Evolutionary conservation across 2,888 invertebrate species (phyloP), one percentile per base, ranked within the genome.

Genomic region (Psococerastis gibbosa): DNA sequence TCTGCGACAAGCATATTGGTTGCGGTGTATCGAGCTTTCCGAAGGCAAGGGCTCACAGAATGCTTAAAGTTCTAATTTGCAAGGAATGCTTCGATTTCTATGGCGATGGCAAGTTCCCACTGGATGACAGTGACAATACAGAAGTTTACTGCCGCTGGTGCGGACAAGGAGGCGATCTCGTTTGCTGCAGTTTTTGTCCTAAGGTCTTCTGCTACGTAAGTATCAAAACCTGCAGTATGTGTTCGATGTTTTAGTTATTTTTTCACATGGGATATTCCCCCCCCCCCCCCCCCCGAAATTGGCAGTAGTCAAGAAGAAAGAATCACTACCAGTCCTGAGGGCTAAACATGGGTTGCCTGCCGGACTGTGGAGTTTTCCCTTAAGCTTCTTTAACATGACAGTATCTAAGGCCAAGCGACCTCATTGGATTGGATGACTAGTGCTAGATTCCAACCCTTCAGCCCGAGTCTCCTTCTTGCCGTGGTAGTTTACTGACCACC

Each of bases 181-280:
- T 34, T 9, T 48, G 48, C 35, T 48, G 48, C 23, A 44, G 45
- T 31, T 17, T 11, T 15, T 48, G 48, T 22, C 41, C 46, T 8
- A 45, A 35, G n/a, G 48, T 48, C 9, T 48, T 48, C 34, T 48
- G 48, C 11, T 44, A 45, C 46, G 48, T 46, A 22, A 46, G 34
- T 32, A 34, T n/a, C n/a, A n/a, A n/a, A n/a, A n/a, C n/a, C n/a
- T n/a, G n/a, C n/a, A n/a, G n/a, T n/a, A n/a, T n/a, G n/a, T n/a
- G n/a, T n/a, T n/a, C n/a, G n/a, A n/a, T n/a, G n/a, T n/a, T n/a
- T n/a, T n/a, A n/a, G n/a, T n/a, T n/a, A n/a, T n/a, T n/a, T n/a
- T n/a, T n/a, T n/a, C n/a, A n/a, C n/a, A n/a, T n/a, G n/a, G n/a
- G n/a, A n/a, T n/a, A n/a, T n/a, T n/a, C n/a, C n/a, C n/a, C n/a